These are phyloP conservation scores for Syngnathoides biaculeatus DNA, from an alignment of 2,113 vertebrate genomes.

Conservation along the genomic window DNA sequence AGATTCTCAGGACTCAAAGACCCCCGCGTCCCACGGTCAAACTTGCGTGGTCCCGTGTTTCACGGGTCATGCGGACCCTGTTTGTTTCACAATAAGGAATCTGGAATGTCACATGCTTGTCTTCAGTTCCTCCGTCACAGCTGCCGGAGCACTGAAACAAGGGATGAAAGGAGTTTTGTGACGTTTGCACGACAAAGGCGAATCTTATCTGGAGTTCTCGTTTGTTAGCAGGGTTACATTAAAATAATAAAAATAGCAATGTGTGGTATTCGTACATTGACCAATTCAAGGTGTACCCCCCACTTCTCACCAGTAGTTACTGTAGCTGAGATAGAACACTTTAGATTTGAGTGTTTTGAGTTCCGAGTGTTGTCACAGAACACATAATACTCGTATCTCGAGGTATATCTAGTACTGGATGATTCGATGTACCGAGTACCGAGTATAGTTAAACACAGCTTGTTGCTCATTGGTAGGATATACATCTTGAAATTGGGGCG, in stretches of 20 bases:
- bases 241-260: not conserved
- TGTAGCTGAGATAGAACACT: no score
- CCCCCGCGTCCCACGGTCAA: constrained; percentile 25
- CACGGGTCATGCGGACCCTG: constrained; percentile 21
- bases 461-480: no score
- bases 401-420: no score
- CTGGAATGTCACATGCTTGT: constrained; percentile 27
- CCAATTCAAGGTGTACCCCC: no score
- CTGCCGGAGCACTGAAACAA: constrained; percentile 4
- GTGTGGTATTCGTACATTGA: not conserved
- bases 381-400: no score
- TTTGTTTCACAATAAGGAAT: constrained; percentile 29
- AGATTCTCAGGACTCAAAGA: constrained; percentile 6
- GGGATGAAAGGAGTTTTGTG: not conserved
- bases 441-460: no score
- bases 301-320: no score
- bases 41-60: constrained; percentile 21
- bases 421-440: no score
- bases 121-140: constrained; percentile 14
- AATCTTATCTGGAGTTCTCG: not conserved
- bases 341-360: no score
- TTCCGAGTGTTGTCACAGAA: no score
- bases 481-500: no score
- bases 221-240: not conserved
- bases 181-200: not conserved